Conservation (phyloP, 2,113 vertebrate species). For the Cyphomyrus discorhynchus region DNA sequence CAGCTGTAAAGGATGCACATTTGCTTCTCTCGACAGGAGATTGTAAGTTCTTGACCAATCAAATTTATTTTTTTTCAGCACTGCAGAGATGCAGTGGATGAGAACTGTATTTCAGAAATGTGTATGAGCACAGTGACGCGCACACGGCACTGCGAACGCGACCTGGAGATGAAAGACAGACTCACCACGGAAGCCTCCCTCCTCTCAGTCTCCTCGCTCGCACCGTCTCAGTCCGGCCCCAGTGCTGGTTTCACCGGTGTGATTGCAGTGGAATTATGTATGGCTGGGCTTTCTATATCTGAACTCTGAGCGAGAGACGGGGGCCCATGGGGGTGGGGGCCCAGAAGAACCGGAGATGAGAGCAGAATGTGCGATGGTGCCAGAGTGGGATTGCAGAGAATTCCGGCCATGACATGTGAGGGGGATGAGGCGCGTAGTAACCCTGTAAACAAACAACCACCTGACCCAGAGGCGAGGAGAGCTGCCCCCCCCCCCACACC, state of each 20-base stretch:
- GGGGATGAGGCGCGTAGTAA: constrained; percentile 34
- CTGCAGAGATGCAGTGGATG: neutral
- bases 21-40: neutral
- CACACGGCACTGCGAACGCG: no score
- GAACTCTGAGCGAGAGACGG: constrained; percentile 14
- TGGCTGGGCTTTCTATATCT: constrained; percentile 22
- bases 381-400: neutral
- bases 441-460: constrained; percentile 52
- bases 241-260: neutral
- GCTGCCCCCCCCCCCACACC: constrained; percentile 1
- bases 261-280: neutral
- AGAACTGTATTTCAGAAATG: neutral
- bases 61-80: neutral
- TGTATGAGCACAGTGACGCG: neutral
- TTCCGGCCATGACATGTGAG: constrained; percentile 25
- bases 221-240: neutral
- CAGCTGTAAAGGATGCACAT: neutral
- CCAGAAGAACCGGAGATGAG: constrained; percentile 37
- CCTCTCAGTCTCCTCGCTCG: neutral
- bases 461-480: constrained; percentile 6
- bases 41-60: neutral
- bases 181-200: neutral
- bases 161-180: neutral
- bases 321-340: constrained; percentile 3
- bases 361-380: constrained; percentile 38